Percentiles rank a stretch among this genome's conserved stretches.
Evolutionary conservation across 2,113 vertebrate species (phyloP).

Genomic region (Centropus unirufus): DNA sequence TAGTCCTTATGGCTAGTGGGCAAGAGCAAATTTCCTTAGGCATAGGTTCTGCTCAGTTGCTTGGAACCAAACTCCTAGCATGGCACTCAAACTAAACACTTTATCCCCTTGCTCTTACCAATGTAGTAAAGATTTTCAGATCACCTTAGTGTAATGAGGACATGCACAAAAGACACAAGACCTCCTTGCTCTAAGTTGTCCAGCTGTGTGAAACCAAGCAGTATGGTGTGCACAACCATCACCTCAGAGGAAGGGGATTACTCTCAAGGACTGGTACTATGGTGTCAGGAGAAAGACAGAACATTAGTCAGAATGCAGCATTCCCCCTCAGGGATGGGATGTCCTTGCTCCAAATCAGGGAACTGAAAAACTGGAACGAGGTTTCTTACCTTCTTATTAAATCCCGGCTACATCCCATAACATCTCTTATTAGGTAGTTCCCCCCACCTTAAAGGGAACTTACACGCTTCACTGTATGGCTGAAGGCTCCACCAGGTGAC

Average conservation of each 20-base stretch:
- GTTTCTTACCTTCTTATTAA: not conserved
- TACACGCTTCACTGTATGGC: not conserved
- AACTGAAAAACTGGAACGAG: not conserved
- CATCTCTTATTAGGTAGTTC: not conserved
- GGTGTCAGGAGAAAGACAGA: not conserved
- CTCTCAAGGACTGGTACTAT: not conserved
- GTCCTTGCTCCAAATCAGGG: not conserved
- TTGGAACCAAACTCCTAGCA: not conserved
- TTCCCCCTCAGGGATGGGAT: not conserved
- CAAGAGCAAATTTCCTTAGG: not conserved
- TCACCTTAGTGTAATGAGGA: not conserved
- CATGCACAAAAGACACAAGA: rapidly evolving
- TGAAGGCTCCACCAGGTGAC: not conserved
- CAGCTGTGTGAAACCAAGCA: not conserved
- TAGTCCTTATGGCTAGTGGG: not conserved
- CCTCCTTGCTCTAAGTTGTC: not conserved
- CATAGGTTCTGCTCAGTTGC: not conserved
- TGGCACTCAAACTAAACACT: not conserved
- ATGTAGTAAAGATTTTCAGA: not conserved
- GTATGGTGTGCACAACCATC: not conserved
- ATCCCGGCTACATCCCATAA: not conserved
- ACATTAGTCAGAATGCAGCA: not conserved
- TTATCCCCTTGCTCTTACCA: not conserved
- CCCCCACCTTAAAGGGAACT: not conserved
- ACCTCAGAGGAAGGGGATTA: not conserved